phyloP scores from a whole-genome alignment of 2,888 invertebrate genomes.

The Stenodema calcarata region DNA sequence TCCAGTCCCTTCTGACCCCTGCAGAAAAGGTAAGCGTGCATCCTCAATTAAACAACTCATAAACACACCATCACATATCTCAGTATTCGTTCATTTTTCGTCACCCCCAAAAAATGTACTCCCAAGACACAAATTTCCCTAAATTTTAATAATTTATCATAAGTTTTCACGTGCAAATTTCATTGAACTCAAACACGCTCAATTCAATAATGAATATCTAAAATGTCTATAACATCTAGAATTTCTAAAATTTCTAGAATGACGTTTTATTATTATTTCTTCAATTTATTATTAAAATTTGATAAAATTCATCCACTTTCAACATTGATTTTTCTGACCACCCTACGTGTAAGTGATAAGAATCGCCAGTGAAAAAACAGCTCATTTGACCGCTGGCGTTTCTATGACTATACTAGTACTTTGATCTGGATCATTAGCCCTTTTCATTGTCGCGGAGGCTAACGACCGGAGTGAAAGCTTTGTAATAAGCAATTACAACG shows the following conservation, averaged over 20 bases:
- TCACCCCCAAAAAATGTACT: background rate
- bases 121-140: background rate
- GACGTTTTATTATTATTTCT: background rate
- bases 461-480: background rate
- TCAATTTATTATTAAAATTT: too few species aligned
- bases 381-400: background rate
- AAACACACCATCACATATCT: background rate
- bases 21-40: background rate
- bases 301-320: background rate
- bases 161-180: too few species aligned
- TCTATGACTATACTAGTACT: background rate
- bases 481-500: background rate
- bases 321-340: background rate
- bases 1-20: background rate
- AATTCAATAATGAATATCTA: background rate
- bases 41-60: background rate
- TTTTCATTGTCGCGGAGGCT: background rate
- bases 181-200: too few species aligned
- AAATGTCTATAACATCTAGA: too few species aligned
- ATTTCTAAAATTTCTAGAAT: background rate
- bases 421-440: background rate
- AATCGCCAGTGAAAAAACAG: background rate
- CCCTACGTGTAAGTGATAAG: background rate
- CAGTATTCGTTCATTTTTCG: background rate
- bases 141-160: background rate